Conservation (phyloP, 2,888 invertebrate genomes). For the Himalopsyche japonica region DNA sequence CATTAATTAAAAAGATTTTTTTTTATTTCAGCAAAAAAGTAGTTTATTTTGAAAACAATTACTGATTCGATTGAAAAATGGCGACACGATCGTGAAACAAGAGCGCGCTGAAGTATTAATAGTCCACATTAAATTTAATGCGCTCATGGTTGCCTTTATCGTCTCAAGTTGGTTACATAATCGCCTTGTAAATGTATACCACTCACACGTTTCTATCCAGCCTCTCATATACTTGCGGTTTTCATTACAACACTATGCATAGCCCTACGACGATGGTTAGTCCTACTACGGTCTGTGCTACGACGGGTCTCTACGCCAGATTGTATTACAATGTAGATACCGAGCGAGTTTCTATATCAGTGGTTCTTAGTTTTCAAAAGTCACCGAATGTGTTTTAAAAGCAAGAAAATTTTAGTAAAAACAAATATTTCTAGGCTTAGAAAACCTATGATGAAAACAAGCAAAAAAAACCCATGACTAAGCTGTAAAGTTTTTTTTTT, state of each 20-base stretch:
- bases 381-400: no score
- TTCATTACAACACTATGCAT: background rate
- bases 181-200: background rate
- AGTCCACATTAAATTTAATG: background rate
- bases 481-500: no score
- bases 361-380: no score
- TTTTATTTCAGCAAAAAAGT: no score
- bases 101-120: background rate
- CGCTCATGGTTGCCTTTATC: background rate
- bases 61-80: background rate
- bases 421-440: no score
- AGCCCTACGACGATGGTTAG: background rate
- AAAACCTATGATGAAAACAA: no score
- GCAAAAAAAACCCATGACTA: no score
- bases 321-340: background rate
- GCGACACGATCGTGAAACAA: background rate
- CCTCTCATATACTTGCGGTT: background rate
- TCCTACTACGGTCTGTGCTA: background rate
- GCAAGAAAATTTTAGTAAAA: no score
- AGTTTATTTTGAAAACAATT: no score
- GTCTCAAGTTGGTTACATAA: background rate
- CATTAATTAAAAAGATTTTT: no score
- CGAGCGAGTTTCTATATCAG: no score
- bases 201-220: background rate
- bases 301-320: background rate